Conservation (phyloP, 1,140 invertebrate genomes). For the Conus betulinus region DNA sequence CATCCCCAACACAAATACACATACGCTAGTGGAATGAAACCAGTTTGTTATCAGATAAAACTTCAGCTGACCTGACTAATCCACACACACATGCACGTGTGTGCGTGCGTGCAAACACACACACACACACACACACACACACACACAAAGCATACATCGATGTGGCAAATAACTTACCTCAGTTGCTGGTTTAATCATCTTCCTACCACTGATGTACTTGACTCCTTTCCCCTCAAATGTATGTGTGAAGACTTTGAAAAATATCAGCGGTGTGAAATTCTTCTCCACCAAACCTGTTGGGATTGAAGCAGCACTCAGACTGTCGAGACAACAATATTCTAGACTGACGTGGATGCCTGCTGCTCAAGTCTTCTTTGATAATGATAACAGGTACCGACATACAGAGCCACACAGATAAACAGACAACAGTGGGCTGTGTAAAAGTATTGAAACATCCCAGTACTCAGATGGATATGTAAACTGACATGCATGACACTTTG, state of each 20-base stretch:
- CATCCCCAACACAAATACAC: neutral
- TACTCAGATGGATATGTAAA: too few species aligned
- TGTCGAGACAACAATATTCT: neutral
- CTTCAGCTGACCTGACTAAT: too few species aligned
- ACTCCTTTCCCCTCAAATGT: conserved; percentile 64
- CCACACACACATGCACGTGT: neutral
- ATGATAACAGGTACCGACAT: neutral
- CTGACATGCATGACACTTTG: too few species aligned
- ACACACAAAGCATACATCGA: neutral
- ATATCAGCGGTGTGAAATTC: conserved; percentile 76
- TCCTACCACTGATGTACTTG: conserved; percentile 74
- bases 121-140: conserved; percentile 14
- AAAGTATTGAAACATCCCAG: too few species aligned
- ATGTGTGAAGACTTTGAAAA: conserved; percentile 73
- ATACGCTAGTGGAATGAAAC: too few species aligned
- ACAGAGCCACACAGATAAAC: neutral
- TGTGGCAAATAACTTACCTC: conserved; percentile 57
- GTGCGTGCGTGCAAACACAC: neutral
- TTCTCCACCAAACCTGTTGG: conserved; percentile 74
- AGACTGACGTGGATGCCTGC: too few species aligned
- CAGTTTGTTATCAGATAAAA: too few species aligned
- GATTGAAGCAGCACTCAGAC: too few species aligned
- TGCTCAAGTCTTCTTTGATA: too few species aligned
- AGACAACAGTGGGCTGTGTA: too few species aligned
- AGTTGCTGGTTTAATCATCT: conserved; percentile 70